phyloP scores from a whole-genome alignment of 2,888 invertebrate genomes.

The Andrena praecox region DNA sequence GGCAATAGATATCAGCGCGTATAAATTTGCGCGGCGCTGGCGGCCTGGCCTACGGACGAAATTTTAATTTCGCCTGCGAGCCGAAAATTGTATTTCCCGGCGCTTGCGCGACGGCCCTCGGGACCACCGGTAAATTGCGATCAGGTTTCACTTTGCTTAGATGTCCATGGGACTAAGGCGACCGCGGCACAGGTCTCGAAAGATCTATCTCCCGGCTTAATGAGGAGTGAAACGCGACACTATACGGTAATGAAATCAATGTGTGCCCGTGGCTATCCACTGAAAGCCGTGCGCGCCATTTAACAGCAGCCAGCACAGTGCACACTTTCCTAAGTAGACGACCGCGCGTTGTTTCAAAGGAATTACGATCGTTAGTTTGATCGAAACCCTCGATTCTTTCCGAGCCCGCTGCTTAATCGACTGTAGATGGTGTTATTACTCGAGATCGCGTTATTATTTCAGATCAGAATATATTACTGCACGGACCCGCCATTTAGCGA shows the following conservation, averaged over 20 bases:
- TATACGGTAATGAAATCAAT: slow-evolving; percentile 54
- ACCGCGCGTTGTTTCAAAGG: slow-evolving; percentile 1
- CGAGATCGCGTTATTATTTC: too few species aligned
- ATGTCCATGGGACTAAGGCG: slow-evolving; percentile 9
- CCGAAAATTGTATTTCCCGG: slow-evolving; percentile 28
- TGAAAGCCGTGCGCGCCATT: slow-evolving; percentile 51
- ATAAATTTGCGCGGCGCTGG: slow-evolving; percentile 25
- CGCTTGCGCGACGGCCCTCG: not conserved
- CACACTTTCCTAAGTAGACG: not conserved
- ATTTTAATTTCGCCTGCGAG: not conserved
- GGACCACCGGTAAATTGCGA: slow-evolving; percentile 54
- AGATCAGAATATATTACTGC: too few species aligned
- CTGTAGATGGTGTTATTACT: too few species aligned
- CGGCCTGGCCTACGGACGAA: not conserved
- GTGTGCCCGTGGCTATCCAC: slow-evolving; percentile 23
- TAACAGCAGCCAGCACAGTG: slow-evolving; percentile 36
- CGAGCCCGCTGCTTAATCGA: too few species aligned
- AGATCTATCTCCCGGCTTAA: slow-evolving; percentile 62
- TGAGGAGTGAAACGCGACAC: slow-evolving; percentile 61
- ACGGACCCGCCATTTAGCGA: not conserved
- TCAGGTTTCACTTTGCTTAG: slow-evolving; percentile 66
- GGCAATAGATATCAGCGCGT: slow-evolving; percentile 42
- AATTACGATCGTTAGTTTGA: not conserved
- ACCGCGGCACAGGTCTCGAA: slow-evolving; percentile 32
- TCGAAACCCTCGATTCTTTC: not conserved